Conservation (phyloP, 2,888 invertebrate genomes). For the Seira ritae region DNA sequence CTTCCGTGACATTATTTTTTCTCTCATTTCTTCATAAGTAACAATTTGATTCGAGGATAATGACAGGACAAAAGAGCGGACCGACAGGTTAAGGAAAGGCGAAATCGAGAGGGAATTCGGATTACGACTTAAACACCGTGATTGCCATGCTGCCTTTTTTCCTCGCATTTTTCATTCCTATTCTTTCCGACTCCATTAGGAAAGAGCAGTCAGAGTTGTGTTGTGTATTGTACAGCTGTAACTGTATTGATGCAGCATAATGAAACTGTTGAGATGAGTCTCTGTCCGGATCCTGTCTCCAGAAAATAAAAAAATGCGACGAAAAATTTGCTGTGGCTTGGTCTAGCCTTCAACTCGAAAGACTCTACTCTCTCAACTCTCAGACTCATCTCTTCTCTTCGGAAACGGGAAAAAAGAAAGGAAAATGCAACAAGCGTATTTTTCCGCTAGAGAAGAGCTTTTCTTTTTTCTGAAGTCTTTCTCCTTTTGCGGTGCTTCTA, state of each 20-base stretch:
- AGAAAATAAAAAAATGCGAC: slow-evolving; percentile 30
- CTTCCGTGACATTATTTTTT: background rate
- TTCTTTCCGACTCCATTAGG: background rate
- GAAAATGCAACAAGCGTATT: slow-evolving; percentile 48
- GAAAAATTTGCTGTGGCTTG: slow-evolving; percentile 57
- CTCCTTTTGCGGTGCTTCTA: background rate
- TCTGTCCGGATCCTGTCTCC: slow-evolving; percentile 6
- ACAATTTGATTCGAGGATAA: slow-evolving; percentile 20
- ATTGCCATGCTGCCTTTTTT: slow-evolving; percentile 33
- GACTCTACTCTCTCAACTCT: background rate
- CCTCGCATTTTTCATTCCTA: slow-evolving; percentile 26
- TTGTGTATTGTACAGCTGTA: background rate
- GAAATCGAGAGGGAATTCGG: slow-evolving; percentile 25
- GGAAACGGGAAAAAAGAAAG: slow-evolving; percentile 24
- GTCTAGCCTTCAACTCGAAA: no score
- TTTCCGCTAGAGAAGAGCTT: slow-evolving; percentile 4
- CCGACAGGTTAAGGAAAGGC: slow-evolving; percentile 10
- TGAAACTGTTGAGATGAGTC: slow-evolving; percentile 41
- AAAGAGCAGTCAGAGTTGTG: background rate
- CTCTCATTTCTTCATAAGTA: slow-evolving; percentile 19
- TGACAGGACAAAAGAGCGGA: slow-evolving; percentile 30
- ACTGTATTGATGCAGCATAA: background rate
- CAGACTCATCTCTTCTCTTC: background rate
- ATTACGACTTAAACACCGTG: slow-evolving; percentile 20
- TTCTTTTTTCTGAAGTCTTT: background rate